Evolutionary conservation across 2,797 vertebrate species (phyloP).

Genomic region (Pseudochaenichthys georgianus): DNA sequence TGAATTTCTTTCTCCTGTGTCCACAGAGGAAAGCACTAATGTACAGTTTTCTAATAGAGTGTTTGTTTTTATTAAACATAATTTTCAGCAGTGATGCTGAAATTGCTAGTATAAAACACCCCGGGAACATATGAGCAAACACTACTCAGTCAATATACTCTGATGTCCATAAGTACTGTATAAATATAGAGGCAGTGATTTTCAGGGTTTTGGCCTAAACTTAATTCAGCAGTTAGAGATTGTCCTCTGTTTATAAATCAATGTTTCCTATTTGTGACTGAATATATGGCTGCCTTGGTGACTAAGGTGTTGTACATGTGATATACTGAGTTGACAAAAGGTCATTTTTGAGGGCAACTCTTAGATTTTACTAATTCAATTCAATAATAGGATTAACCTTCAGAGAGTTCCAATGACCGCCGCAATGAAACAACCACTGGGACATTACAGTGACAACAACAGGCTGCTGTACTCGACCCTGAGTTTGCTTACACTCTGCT

Average conservation of each 20-base stretch:
- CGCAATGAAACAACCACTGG: background rate
- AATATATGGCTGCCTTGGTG: background rate
- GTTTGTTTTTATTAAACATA: constrained; percentile 8
- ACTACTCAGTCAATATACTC: background rate
- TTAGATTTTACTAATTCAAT: constrained; percentile 6
- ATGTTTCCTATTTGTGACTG: background rate
- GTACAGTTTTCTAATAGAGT: background rate
- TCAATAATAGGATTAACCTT: constrained; percentile 31
- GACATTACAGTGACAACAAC: background rate
- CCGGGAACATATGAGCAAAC: background rate
- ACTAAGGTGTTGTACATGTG: background rate
- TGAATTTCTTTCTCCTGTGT: background rate
- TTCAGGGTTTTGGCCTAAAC: background rate
- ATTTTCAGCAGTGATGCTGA: constrained; percentile 2
- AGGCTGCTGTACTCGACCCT: background rate
- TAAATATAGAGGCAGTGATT: background rate
- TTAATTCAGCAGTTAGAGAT: background rate
- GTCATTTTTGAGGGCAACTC: constrained; percentile 5
- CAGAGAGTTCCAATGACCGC: background rate
- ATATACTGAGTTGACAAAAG: constrained; percentile 12
- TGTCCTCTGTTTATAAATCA: background rate
- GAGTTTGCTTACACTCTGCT: constrained; percentile 7
- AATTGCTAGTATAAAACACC: background rate
- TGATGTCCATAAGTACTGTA: background rate
- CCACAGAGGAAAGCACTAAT: constrained; percentile 8